phyloP scores from a whole-genome alignment of 2,113 vertebrate genomes.

The Muntiacus muntjak region DNA sequence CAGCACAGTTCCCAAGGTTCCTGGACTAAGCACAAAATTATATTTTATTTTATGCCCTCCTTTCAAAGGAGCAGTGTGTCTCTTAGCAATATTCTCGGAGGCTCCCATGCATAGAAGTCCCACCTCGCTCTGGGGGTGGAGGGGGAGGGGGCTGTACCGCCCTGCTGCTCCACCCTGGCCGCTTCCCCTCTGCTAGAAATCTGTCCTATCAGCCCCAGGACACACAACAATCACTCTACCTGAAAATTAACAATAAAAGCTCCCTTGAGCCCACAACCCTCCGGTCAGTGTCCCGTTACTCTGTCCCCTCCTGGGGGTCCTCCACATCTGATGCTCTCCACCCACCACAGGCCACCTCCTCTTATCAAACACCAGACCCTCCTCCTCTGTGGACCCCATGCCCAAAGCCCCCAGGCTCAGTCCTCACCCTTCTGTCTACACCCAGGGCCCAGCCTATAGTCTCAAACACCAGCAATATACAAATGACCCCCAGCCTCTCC shows the following conservation, averaged over 20 bases:
- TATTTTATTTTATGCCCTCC: background rate
- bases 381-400: background rate
- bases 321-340: background rate
- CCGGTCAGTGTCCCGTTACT: background rate
- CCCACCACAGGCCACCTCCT: background rate
- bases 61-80: background rate
- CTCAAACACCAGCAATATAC: background rate
- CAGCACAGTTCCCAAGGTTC: background rate
- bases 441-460: background rate
- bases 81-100: background rate
- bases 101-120: background rate
- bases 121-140: fast-evolving
- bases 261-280: background rate
- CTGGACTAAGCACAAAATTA: background rate
- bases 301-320: background rate
- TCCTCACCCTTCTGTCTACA: background rate
- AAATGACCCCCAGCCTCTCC: background rate
- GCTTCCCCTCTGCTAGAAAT: fast-evolving
- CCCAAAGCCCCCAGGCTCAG: background rate
- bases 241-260: background rate
- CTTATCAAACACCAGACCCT: background rate
- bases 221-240: background rate
- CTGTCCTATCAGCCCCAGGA: background rate
- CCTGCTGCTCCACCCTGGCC: background rate
- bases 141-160: fast-evolving